Base-by-base conservation (phyloP, 2,113 vertebrate genomes). In the Abramis brama region DNA sequence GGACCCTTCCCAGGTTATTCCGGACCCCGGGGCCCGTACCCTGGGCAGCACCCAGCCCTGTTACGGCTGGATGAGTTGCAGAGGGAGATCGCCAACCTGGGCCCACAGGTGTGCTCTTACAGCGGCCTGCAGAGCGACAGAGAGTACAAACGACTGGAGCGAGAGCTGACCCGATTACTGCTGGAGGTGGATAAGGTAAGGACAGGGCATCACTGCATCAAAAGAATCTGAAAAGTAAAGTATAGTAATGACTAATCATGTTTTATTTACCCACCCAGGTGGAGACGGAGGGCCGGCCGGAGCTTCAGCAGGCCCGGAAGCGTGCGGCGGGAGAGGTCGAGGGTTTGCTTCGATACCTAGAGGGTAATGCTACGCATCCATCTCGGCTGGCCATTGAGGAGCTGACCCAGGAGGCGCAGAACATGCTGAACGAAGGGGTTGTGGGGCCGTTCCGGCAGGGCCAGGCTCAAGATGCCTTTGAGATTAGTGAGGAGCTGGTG, bases 361-460 rank as follows among this genome's bases (percentile, higher is more conserved):
- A 99, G 90, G 97, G 98, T 93, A 99, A 95, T 64, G 96, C 96
- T 60, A 96, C 94, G n/a, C 98, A 99, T 87, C 97, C 98, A 0
- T 95, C 95, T 79, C 95, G 97, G 0, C 82, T 95, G 50, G 96
- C 96, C 85, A 97, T 99, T 25, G 96, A 98, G 90, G 93, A 94
- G 68, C 95, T 99, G 87, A 97, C 96, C 88, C 89, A 88, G 2
- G 95, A 97, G 88, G 97, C 96, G 0, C 97, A 97, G 80, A 85
- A 84, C 13, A 94, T 99, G 52, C 96, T 99, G 90, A 95, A 96
- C 12, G 95, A 95, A 0, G 95, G 96, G 68, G 95, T 97, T 13
- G 94, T 95, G 90, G 94, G 93, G 2, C 96, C 96, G 0, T 96
- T 96, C 25, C 94, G 96, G 2, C 88, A 92, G 21, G 97, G 97